phyloP scores from a whole-genome alignment of 2,888 invertebrate species.

The Pyrrhia umbra region DNA sequence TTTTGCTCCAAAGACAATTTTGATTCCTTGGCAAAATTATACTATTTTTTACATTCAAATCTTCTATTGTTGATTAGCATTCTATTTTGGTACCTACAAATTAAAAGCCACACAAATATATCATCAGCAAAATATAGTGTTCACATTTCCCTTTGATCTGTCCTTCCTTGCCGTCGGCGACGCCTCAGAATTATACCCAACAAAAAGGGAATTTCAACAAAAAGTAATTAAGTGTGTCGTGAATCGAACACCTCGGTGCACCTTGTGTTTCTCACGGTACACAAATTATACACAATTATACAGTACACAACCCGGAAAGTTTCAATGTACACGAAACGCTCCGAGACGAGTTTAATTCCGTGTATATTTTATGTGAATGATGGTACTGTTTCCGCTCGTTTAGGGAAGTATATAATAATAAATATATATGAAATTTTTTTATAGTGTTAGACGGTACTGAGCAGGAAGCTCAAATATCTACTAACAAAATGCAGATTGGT shows the following conservation, averaged over 20 bases:
- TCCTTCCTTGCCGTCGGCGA: constrained; percentile 16
- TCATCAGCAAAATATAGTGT: constrained; percentile 5
- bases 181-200: constrained; percentile 46
- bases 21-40: no score
- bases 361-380: constrained; percentile 55
- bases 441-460: no score
- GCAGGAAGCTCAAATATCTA: no score
- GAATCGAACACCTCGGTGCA: constrained; percentile 63
- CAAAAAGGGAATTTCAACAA: constrained; percentile 58
- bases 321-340: constrained; percentile 50
- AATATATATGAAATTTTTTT: no score
- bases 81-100: not conserved
- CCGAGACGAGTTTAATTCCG: constrained; percentile 42
- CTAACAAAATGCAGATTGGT: no score
- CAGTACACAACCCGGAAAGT: constrained; percentile 60
- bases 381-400: constrained; percentile 27
- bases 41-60: no score
- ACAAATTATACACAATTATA: constrained; percentile 57
- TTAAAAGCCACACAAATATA: constrained; percentile 1
- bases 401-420: constrained; percentile 20
- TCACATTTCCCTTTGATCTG: constrained; percentile 31
- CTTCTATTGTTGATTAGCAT: no score
- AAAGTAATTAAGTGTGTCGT: constrained; percentile 64
- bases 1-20: no score
- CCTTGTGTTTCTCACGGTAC: constrained; percentile 62